Evolutionary conservation across 2,113 vertebrate genomes (phyloP).

Genomic region (Saccopteryx bilineata): DNA sequence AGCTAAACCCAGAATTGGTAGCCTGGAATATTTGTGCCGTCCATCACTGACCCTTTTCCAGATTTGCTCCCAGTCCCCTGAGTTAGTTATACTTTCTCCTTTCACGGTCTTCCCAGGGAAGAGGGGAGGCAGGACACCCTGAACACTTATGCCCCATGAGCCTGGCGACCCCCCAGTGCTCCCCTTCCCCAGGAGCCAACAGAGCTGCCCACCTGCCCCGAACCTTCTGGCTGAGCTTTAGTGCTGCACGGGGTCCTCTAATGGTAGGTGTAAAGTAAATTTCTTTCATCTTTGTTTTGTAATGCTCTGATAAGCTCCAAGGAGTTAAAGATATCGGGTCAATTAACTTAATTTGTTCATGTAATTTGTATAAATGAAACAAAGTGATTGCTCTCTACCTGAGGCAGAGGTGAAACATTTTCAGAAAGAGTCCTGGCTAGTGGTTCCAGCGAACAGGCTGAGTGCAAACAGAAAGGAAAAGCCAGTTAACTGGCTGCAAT

Average conservation of each 20-base stretch:
- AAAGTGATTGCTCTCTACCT: slow-evolving; percentile 66
- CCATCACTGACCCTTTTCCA: not conserved
- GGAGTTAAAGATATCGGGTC: slow-evolving; percentile 67
- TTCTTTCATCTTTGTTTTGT: slow-evolving; percentile 69
- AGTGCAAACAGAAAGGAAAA: slow-evolving; percentile 76
- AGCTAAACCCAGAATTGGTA: not conserved
- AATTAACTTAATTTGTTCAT: slow-evolving; percentile 73
- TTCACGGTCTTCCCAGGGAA: not conserved
- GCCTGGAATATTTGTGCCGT: not conserved
- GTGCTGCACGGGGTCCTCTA: not conserved
- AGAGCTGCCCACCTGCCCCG: not conserved
- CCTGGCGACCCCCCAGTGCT: not conserved
- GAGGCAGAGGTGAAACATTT: slow-evolving; percentile 59
- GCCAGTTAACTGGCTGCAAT: slow-evolving; percentile 63
- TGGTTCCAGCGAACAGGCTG: slow-evolving; percentile 61
- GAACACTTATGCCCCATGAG: not conserved
- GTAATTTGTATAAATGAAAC: slow-evolving; percentile 70
- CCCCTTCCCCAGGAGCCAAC: not conserved
- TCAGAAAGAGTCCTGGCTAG: slow-evolving; percentile 72
- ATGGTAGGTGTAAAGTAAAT: not conserved
- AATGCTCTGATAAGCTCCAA: slow-evolving; percentile 71
- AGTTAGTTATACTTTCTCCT: not conserved
- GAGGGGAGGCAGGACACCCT: not conserved
- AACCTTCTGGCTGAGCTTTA: not conserved
- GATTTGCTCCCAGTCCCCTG: no score